Percentiles rank a stretch among this genome's conserved stretches.
These are phyloP conservation scores for Chymomyza amoena DNA, from an alignment of 2,888 invertebrate species.

Conservation along the genomic window DNA sequence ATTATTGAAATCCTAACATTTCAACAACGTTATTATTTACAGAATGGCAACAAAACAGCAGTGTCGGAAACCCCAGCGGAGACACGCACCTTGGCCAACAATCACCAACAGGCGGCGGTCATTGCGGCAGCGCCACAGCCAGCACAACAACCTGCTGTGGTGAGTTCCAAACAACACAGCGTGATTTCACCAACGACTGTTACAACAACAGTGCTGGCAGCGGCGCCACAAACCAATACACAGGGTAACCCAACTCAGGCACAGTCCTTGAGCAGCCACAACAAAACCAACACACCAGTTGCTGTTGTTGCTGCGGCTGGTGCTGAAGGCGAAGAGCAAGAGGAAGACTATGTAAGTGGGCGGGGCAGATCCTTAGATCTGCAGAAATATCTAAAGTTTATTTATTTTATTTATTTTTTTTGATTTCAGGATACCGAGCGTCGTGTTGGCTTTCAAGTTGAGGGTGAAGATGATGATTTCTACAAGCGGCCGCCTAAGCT, in stretches of 20 bases:
- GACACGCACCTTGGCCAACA: slow-evolving; percentile 47
- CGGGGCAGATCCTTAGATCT: too few relatives aligned
- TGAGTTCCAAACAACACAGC: slow-evolving; percentile 45
- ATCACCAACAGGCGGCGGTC: slow-evolving; percentile 37
- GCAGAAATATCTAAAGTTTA: too few relatives aligned
- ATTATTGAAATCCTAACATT: not conserved
- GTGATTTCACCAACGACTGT: slow-evolving; percentile 46
- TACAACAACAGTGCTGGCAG: slow-evolving; percentile 29
- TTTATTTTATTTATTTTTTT: not conserved
- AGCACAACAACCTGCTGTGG: slow-evolving; percentile 49
- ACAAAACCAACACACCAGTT: slow-evolving; percentile 27
- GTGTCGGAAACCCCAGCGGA: slow-evolving; percentile 55
- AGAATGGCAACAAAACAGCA: slow-evolving; percentile 57
- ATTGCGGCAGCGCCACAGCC: slow-evolving; percentile 13
- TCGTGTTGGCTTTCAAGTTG: slow-evolving; percentile 84
- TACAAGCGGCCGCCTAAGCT: slow-evolving; percentile 78
- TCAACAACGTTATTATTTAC: not conserved
- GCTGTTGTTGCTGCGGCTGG: slow-evolving; percentile 30
- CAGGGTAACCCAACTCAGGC: slow-evolving; percentile 54
- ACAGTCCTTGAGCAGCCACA: slow-evolving; percentile 25
- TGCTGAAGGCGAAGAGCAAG: slow-evolving; percentile 84
- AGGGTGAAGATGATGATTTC: slow-evolving; percentile 78
- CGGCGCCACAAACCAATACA: slow-evolving; percentile 43
- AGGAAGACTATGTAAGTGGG: slow-evolving; percentile 82
- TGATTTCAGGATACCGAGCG: slow-evolving; percentile 79